Conservation (phyloP, 2,888 invertebrate genomes). For the Tetanocera ferruginea region DNA sequence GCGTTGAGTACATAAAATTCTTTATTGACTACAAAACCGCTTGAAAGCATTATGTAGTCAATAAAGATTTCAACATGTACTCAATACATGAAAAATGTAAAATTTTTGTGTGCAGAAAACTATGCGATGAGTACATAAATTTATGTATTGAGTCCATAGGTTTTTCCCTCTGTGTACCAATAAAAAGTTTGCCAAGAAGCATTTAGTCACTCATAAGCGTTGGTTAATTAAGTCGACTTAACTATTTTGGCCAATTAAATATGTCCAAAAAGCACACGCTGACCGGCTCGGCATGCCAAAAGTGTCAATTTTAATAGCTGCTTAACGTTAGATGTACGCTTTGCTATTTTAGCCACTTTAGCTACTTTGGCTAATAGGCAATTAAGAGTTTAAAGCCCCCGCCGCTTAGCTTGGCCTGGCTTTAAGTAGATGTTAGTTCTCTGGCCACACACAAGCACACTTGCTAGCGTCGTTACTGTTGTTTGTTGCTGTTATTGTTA, state of each 20-base stretch:
- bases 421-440: background rate
- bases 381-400: slow-evolving; percentile 32
- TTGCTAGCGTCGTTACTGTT: background rate
- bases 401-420: background rate
- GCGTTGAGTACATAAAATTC: too few relatives aligned
- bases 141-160: too few relatives aligned
- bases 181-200: too few relatives aligned
- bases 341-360: background rate
- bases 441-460: slow-evolving; percentile 2
- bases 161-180: too few relatives aligned
- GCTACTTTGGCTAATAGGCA: slow-evolving; percentile 36
- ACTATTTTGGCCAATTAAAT: slow-evolving; percentile 40
- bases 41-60: too few relatives aligned
- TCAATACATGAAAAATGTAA: too few relatives aligned
- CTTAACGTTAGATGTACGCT: slow-evolving; percentile 28
- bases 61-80: too few relatives aligned
- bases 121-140: too few relatives aligned
- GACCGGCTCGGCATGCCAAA: slow-evolving; percentile 29
- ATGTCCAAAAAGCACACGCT: slow-evolving; percentile 1
- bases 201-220: slow-evolving; percentile 28
- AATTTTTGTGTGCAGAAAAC: too few relatives aligned
- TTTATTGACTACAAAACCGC: too few relatives aligned
- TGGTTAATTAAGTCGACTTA: slow-evolving; percentile 36
- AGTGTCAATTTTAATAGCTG: slow-evolving; percentile 41
- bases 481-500: background rate